Evolutionary conservation across 2,888 invertebrate species (phyloP), one percentile per base, ranked within the genome.

Genomic region (Mythimna loreyi): DNA sequence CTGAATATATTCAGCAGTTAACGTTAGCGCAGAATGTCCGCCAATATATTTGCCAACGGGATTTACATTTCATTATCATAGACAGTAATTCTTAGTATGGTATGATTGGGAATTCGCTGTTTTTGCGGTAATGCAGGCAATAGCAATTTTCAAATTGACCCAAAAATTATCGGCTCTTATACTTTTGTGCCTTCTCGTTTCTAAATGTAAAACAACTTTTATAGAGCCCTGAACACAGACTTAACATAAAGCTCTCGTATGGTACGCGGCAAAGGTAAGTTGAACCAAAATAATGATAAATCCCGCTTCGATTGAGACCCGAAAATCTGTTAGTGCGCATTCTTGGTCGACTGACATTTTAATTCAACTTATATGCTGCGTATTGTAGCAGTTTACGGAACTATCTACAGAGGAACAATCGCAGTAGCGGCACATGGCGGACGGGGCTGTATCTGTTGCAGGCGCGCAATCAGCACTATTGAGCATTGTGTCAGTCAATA

Each of bases 401-500:
- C n/a, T n/a, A n/a, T n/a, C n/a, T n/a, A n/a, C n/a, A n/a, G n/a
- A n/a, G n/a, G n/a, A n/a, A n/a, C n/a, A n/a, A n/a, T n/a, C n/a
- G n/a, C n/a, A n/a, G n/a, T 60, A 33, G 49, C 19, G 47, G 40
- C 52, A 49, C 23, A 61, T 40, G 40, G n/a, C 25, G 11, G 23
- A 50, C 9, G 23, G 23, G 23, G 56, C 56, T 56, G 25, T 67
- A 58, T 64, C 52, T 57, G 25, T n/a, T 45, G 25, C n/a, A 30
- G 60, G 25, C 53, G 25, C 47, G 47, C 65, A 25, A 62, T 77
- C 56, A 25, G 28, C 43, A n/a, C 52, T 49, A 58, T 47, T 43
- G 64, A 65, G 56, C 33, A 57, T 45, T 74, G 57, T 57, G 23
- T 16, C 58, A n/a, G 40, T 21, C n/a, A 28, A 19, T 36, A 50